Conservation (phyloP, 2,888 invertebrate genomes). For the Drosophila greeni region DNA sequence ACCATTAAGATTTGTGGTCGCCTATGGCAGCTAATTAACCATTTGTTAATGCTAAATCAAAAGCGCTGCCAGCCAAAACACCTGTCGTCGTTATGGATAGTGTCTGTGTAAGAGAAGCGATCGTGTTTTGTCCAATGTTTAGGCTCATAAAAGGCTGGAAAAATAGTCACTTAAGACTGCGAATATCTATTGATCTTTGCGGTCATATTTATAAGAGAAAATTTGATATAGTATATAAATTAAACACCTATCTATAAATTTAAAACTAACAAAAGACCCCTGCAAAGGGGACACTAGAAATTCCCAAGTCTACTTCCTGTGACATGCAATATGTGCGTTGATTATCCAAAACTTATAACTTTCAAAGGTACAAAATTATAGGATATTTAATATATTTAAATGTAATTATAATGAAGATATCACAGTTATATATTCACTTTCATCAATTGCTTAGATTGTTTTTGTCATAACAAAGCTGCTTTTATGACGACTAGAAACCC, state of each 20-base stretch:
- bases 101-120: not conserved
- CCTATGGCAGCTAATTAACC: slow-evolving; percentile 46
- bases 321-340: too few species aligned
- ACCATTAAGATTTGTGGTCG: slow-evolving; percentile 45
- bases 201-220: not conserved
- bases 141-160: slow-evolving; percentile 10
- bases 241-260: too few species aligned
- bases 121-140: slow-evolving; percentile 4
- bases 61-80: slow-evolving; percentile 47
- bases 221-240: too few species aligned
- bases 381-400: too few species aligned
- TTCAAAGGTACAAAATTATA: too few species aligned
- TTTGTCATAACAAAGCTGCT: not conserved
- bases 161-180: not conserved
- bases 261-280: too few species aligned
- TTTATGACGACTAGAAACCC: not conserved
- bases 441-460: too few species aligned
- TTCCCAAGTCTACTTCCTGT: too few species aligned
- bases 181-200: slow-evolving; percentile 2
- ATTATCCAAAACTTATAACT: too few species aligned
- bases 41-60: slow-evolving; percentile 51
- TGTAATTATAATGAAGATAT: too few species aligned
- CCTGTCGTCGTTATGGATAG: slow-evolving; percentile 43
- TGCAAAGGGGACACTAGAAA: too few species aligned
- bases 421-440: too few species aligned